phyloP scores from a whole-genome alignment of 2,888 invertebrate species.

The Tetheella fluctuosa region DNA sequence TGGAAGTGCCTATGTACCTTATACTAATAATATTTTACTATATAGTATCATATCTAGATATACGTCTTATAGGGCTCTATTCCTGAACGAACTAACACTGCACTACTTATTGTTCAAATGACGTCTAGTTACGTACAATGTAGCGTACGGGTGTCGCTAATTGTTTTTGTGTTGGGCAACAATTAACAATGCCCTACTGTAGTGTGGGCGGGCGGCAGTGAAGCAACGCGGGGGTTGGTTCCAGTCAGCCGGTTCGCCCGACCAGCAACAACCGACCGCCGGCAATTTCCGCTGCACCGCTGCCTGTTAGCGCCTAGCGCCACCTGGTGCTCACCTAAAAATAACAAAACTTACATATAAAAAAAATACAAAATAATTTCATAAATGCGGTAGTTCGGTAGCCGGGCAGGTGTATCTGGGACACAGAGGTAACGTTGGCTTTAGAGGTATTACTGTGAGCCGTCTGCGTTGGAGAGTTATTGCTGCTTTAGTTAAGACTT shows the following conservation, averaged over 20 bases:
- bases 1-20: no score
- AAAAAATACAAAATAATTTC: constrained; percentile 43
- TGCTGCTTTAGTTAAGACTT: constrained; percentile 49
- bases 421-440: constrained; percentile 46
- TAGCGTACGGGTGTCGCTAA: constrained; percentile 55
- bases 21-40: no score
- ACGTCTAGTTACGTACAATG: constrained; percentile 19
- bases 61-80: no score
- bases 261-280: constrained; percentile 46
- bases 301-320: constrained; percentile 50
- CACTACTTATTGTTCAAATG: not conserved
- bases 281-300: constrained; percentile 70
- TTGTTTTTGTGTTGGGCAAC: constrained; percentile 66
- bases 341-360: constrained; percentile 34
- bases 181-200: constrained; percentile 56
- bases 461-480: constrained; percentile 49
- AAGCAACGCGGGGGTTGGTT: constrained; percentile 32
- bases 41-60: no score
- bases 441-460: constrained; percentile 57
- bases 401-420: constrained; percentile 55
- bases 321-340: constrained; percentile 65
- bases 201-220: constrained; percentile 44
- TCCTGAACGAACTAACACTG: no score
- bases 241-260: not conserved
- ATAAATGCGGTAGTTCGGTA: constrained; percentile 45